A percentile compares a stretch with the other conserved stretches of the same genome.
Conservation (phyloP, 2,888 invertebrate species). For the Apamea epomidion region DNA sequence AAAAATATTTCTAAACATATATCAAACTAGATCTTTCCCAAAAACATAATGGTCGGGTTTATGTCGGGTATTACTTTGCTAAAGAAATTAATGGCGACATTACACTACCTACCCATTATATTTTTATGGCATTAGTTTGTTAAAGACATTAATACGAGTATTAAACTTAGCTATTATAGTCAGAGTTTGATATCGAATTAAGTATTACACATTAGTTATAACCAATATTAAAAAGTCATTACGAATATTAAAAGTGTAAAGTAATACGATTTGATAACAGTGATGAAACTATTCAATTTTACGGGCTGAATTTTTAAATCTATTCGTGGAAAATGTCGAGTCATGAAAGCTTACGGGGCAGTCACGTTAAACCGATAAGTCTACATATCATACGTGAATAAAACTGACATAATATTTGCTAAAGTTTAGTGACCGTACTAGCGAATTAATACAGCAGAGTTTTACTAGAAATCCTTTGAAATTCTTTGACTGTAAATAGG, state of each 20-base stretch:
- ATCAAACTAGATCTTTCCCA: slow-evolving; percentile 49
- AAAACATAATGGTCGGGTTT: slow-evolving; percentile 58
- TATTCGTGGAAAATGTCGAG: slow-evolving; percentile 32
- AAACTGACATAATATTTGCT: neutral
- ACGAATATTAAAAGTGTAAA: slow-evolving; percentile 20
- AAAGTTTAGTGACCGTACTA: neutral
- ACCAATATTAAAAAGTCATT: slow-evolving; percentile 28
- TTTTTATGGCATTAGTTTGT: slow-evolving; percentile 60
- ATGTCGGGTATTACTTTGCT: slow-evolving; percentile 53
- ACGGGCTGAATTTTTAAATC: slow-evolving; percentile 35
- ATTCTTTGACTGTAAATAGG: neutral
- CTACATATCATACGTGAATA: slow-evolving; percentile 15
- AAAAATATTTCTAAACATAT: slow-evolving; percentile 44
- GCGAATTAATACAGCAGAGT: neutral
- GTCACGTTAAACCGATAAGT: slow-evolving; percentile 21
- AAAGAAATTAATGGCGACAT: slow-evolving; percentile 58
- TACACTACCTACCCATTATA: slow-evolving; percentile 61
- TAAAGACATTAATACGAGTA: slow-evolving; percentile 46
- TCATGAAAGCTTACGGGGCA: slow-evolving; percentile 22
- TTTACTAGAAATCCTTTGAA: neutral
- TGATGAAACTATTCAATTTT: slow-evolving; percentile 43
- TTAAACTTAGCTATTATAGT: slow-evolving; percentile 42
- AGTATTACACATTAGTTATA: neutral
- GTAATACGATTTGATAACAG: slow-evolving; percentile 16
- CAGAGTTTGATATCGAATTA: slow-evolving; percentile 29